Evolutionary conservation across 35 echinoderm and acorn worm species (phyloP), one percentile per base, ranked within the genome.

Genomic region (Eucidaris tribuloides): DNA sequence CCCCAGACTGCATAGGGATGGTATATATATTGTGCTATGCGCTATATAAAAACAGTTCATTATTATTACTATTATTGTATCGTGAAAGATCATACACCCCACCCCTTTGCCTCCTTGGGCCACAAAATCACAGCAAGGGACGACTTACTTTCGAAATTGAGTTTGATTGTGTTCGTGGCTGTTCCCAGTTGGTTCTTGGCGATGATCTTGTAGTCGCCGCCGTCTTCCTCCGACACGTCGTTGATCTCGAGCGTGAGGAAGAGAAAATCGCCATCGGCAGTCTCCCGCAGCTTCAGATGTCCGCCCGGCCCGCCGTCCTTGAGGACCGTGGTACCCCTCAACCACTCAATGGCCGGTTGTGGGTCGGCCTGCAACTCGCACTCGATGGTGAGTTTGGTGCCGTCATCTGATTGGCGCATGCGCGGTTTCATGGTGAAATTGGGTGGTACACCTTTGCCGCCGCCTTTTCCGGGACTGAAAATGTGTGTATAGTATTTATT

Each of bases 381-480:
- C 30, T 99, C 86, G 68, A 99, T 99, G 62, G 82, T 99, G 31
- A 99, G 91, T 49, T 93, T 99, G 4, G 78, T 56, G 4, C 91
- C 96, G 60, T 99, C 96, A 3, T 93, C 90, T 48, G 91, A 93
- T 81, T 93, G 96, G 14, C 63, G 76, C 90, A 93, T 93, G 30
- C 80, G 57, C 3, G 96, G 96, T 71, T 99, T 99, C 96, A 99
- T 99, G 64, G 96, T 99, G 82, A 99, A 99, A 39, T 78, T 99
- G 35, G 96, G 96, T 55, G 96, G 91, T 17, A 80, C 76, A 11
- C 96, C 96, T 40, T 88, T 79, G 22, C 48, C 85, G 74, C 71
- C 68, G 43, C 81, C 90, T 42, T 56, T 54, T 28, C 61, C 41
- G n/a, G 37, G 36, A 13, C 61, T 83, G 25, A 56, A 71, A 61